Conservation (phyloP, 2,888 invertebrate species). For the Melinaea marsaeus region DNA sequence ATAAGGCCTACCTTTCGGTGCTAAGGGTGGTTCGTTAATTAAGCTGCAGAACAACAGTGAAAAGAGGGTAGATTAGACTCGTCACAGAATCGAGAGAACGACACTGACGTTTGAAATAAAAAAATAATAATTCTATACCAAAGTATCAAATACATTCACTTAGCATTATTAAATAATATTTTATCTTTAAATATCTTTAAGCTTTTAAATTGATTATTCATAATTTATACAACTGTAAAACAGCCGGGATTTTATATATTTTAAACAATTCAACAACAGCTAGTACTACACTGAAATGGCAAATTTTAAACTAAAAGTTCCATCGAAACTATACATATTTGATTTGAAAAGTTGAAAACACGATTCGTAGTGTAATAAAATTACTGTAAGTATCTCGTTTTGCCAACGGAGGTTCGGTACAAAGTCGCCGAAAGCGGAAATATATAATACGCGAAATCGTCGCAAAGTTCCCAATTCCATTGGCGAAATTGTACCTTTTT, state of each 20-base stretch:
- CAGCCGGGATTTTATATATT: too few species aligned
- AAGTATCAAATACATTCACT: neutral
- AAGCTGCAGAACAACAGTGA: constrained; percentile 35
- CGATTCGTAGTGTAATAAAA: constrained; percentile 20
- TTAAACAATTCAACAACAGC: too few species aligned
- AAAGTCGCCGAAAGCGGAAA: constrained; percentile 23
- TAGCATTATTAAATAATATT: too few species aligned
- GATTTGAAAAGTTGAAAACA: constrained; percentile 18
- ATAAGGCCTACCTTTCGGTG: constrained; percentile 36
- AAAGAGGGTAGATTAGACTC: constrained; percentile 36
- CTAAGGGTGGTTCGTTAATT: constrained; percentile 37
- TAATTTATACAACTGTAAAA: too few species aligned
- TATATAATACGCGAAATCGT: constrained; percentile 26
- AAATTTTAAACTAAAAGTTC: constrained; percentile 9
- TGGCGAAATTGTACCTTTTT: constrained; percentile 29
- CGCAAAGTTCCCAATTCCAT: constrained; percentile 30
- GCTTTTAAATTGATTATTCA: too few species aligned
- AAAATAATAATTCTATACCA: constrained; percentile 16
- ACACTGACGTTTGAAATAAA: constrained; percentile 13
- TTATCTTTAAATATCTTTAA: too few species aligned
- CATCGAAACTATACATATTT: constrained; percentile 16
- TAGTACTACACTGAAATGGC: neutral
- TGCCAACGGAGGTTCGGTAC: constrained; percentile 14
- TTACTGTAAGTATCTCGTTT: constrained; percentile 23
- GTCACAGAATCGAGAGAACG: constrained; percentile 31